phyloP scores from a whole-genome alignment of 2,888 invertebrate species.

The Pyralis farinalis region DNA sequence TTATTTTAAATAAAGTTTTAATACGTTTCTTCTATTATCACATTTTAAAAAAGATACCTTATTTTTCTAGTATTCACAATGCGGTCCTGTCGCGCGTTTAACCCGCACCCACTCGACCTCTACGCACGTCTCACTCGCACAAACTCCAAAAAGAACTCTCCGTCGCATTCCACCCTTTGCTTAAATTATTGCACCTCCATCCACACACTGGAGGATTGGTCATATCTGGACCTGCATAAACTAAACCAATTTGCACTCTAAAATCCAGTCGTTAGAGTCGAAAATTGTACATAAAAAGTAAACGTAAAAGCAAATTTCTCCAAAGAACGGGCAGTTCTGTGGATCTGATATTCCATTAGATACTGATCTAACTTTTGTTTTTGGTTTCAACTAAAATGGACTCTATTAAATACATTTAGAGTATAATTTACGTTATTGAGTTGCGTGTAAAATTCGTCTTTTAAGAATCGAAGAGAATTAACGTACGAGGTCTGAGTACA shows the following conservation, averaged over 20 bases:
- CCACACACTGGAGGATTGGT: conserved; percentile 38
- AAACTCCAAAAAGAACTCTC: conserved; percentile 79
- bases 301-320: conserved; percentile 57
- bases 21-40: too few species aligned
- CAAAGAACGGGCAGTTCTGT: conserved; percentile 57
- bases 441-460: conserved; percentile 46
- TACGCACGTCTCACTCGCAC: conserved; percentile 81
- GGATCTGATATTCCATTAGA: conserved; percentile 56
- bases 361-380: conserved; percentile 53
- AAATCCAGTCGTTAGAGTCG: conserved; percentile 19
- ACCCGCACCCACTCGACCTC: conserved; percentile 72
- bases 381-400: conserved; percentile 21
- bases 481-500: conserved; percentile 42
- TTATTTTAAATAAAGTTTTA: too few species aligned
- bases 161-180: conserved; percentile 78
- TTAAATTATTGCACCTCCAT: conserved; percentile 78
- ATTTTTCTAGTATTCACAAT: conserved; percentile 20
- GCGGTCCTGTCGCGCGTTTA: conserved; percentile 64
- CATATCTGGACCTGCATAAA: conserved; percentile 32
- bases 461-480: conserved; percentile 45
- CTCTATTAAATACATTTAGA: conserved; percentile 23
- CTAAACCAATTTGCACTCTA: conserved; percentile 38
- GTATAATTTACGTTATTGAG: conserved; percentile 23
- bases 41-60: background rate
- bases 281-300: conserved; percentile 18